A percentile compares a stretch with the other conserved stretches of the same genome.
Conservation (phyloP, 2,888 invertebrate genomes). For the Drosophila macrospina region DNA sequence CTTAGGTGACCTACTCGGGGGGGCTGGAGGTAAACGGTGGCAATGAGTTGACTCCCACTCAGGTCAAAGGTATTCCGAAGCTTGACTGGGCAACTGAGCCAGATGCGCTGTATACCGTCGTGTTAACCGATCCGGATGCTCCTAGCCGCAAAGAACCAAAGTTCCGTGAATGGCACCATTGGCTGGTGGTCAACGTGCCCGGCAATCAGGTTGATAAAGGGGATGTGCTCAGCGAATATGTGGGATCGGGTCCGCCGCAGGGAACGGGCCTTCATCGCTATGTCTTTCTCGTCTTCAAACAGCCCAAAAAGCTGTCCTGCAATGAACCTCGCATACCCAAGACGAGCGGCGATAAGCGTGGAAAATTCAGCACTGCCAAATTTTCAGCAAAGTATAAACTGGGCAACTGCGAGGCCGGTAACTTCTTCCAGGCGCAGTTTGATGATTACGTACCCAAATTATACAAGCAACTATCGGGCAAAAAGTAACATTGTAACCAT, state of each 20-base stretch:
- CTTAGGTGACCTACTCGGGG: constrained; percentile 66
- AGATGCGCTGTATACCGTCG: constrained; percentile 79
- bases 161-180: constrained; percentile 95
- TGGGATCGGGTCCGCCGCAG: constrained; percentile 94
- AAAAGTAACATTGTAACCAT: constrained; percentile 59
- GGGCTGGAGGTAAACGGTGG: constrained; percentile 87
- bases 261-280: constrained; percentile 92
- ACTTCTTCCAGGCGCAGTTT: constrained; percentile 83
- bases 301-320: constrained; percentile 88
- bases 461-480: constrained; percentile 87
- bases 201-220: constrained; percentile 90
- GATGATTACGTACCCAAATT: constrained; percentile 85
- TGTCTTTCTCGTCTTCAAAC: constrained; percentile 91
- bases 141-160: constrained; percentile 92
- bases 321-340: constrained; percentile 86
- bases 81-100: constrained; percentile 81
- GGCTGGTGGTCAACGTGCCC: constrained; percentile 96
- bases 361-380: constrained; percentile 88
- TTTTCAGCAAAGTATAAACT: constrained; percentile 93
- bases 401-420: constrained; percentile 86
- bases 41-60: constrained; percentile 90
- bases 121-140: constrained; percentile 93
- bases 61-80: constrained; percentile 83
- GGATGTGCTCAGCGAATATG: constrained; percentile 91
- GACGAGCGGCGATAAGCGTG: constrained; percentile 86